Base-by-base conservation (phyloP, 2,888 invertebrate genomes). In the Bimastos eiseni region DNA sequence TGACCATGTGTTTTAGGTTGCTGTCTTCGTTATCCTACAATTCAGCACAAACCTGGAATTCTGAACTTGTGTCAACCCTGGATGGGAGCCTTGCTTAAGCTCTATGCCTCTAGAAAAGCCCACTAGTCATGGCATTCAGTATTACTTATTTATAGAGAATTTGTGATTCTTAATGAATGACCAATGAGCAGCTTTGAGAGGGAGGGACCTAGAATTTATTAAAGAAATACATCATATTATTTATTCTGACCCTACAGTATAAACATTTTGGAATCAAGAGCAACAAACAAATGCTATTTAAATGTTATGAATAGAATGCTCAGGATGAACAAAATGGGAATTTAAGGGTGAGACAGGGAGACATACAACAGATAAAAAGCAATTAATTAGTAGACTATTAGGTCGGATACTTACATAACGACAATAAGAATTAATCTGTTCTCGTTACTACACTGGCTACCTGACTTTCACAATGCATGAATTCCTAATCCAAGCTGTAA, bases 141-240 rank as follows among this genome's bases (percentile, higher is more conserved):
- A 86, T 86, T 86, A 30, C 89, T 24, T 86, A 36, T 30, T 37
- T 30, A 36, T 17, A 44, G 89, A 93, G 91, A 55, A 30, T 30
- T 30, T 55, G 55, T 55, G 44, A 19, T 44, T 55, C 55, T 55
- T 55, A 55, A 55, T 4, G 11, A 55, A 13, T 13, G 24, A 30
- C 5, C 55, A 55, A 55, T 55, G 30, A 49, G 21, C 21, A 19
- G 17, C 49, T n/a, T n/a, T n/a, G n/a, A 15, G 19, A 17, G 49
- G 30, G 5, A 55, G 55, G 55, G 5, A 55, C 30, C 30, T 55
- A 30, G 24, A 55, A 30, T 55, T 13, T 44, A 19, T 19, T 17
- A 19, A 2, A 38, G 38, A 38, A 38, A 38, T 21, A 49, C 49
- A 24, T 55, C 13, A 55, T 13, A 30, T 24, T 55, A 55, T 55